Evolutionary conservation across 2,888 invertebrate genomes (phyloP), one percentile per base, ranked within the genome.

Genomic region (Chrysotoxum bicinctum): DNA sequence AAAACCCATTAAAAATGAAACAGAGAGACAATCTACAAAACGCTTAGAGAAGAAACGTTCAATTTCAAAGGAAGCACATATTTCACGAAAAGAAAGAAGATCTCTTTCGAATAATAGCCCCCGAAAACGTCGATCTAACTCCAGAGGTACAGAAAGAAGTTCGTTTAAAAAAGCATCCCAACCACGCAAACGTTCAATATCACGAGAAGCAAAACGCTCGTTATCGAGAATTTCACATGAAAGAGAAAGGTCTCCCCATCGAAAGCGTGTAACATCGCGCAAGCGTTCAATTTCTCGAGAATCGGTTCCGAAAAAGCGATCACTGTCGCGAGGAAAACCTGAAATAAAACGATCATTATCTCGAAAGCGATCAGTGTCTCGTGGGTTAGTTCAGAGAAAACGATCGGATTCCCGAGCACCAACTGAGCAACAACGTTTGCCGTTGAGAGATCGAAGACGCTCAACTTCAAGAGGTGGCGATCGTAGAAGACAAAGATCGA

Each of bases 141-240:
- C 83, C 1, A 76, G 60, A 70, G 74, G 50, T 78, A 85, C 88
- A 88, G 86, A 89, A 82, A 89, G 89, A 90, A 88, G 90, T 91
- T 87, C 88, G 89, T 75, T 90, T 0, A 91, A 92, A 6, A 88
- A 89, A 23, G 90, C 82, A 66, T 68, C 40, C 9, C 54, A 35
- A 10, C 7, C 54, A 26, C 48, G 76, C n/a, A 87, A 77, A 48
- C 73, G 74, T 14, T 86, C 87, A 23, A 9, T 52, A 23, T 83
- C 86, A 1, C 62, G 76, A n/a, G 30, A 9, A 48, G n/a, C 9
- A 43, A 87, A 77, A 52, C 72, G 80, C 9, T 86, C 87, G 40
- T 14, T 69, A 9, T 83, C 85, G 14, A 72, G 76, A 48, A 37
- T n/a, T 7, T 32, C 19, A 1, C 10, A 37, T 7, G 62, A 73